phyloP scores from a whole-genome alignment of 2,888 invertebrate species.

The Platycheirus albimanus region DNA sequence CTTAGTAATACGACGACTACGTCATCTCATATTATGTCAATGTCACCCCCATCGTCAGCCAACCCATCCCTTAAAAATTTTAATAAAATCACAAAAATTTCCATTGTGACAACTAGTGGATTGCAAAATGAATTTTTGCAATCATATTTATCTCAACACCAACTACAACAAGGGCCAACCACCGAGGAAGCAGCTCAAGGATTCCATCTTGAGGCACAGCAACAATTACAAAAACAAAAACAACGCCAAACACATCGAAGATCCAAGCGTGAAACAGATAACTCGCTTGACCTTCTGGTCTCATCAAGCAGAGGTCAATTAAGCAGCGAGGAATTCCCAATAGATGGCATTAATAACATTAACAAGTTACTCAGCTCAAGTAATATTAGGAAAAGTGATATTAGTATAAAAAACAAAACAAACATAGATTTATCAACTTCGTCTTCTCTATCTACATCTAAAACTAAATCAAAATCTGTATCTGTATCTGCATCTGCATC shows the following conservation, averaged over 20 bases:
- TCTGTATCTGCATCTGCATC: constrained; percentile 48
- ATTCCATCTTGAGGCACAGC: constrained; percentile 30
- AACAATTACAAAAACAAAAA: constrained; percentile 23
- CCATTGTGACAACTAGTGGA: constrained; percentile 33
- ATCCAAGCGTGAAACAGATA: constrained; percentile 52
- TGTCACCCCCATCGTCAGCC: constrained; percentile 41
- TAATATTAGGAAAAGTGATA: constrained; percentile 77
- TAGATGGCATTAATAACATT: constrained; percentile 62
- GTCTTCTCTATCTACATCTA: constrained; percentile 48
- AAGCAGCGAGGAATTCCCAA: constrained; percentile 63
- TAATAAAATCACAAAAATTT: constrained; percentile 39
- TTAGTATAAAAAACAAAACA: constrained; percentile 76
- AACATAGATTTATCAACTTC: constrained; percentile 63
- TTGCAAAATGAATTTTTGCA: constrained; percentile 55
- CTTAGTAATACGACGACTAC: constrained; percentile 27
- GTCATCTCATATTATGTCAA: constrained; percentile 54
- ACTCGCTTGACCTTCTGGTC: constrained; percentile 51
- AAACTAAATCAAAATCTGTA: no score
- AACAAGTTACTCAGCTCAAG: constrained; percentile 75
- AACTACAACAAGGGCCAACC: constrained; percentile 48
- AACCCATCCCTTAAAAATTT: constrained; percentile 43
- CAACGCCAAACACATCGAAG: constrained; percentile 44
- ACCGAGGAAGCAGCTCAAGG: constrained; percentile 57
- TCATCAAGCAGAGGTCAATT: constrained; percentile 56
- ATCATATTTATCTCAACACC: constrained; percentile 48